Evolutionary conservation across 2,888 invertebrate genomes (phyloP).

Genomic region (Cryptops parisi): DNA sequence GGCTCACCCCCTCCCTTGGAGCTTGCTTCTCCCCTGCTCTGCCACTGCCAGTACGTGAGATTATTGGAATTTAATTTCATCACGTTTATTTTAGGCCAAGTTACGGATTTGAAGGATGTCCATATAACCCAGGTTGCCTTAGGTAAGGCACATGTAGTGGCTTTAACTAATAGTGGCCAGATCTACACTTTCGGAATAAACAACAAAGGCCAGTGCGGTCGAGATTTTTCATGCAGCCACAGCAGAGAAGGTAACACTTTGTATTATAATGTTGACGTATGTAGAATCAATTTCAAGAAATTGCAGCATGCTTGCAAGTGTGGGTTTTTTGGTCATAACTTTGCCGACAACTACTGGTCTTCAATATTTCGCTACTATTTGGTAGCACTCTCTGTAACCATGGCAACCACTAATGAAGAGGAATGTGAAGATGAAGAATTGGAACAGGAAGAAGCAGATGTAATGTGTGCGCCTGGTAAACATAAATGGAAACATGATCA

Average conservation of each 20-base stretch:
- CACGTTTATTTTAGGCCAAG: too few species aligned
- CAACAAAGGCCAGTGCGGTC: slow-evolving; percentile 94
- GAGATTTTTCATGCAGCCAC: slow-evolving; percentile 48
- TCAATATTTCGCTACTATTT: too few species aligned
- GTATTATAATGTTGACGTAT: slow-evolving; percentile 4
- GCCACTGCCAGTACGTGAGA: too few species aligned
- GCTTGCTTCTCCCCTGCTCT: too few species aligned
- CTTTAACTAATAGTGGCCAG: slow-evolving; percentile 70
- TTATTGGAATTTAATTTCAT: too few species aligned
- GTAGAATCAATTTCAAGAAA: background rate
- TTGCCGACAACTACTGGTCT: too few species aligned
- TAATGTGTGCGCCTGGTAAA: slow-evolving; percentile 49
- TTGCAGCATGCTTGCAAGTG: too few species aligned
- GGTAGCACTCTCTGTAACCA: slow-evolving; percentile 23
- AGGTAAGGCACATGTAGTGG: slow-evolving; percentile 93
- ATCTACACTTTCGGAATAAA: slow-evolving; percentile 94
- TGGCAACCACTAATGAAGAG: slow-evolving; percentile 33
- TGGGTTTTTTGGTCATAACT: too few species aligned
- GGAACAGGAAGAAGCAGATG: slow-evolving; percentile 33
- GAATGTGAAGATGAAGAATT: slow-evolving; percentile 27
- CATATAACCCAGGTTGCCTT: slow-evolving; percentile 59
- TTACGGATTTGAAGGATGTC: slow-evolving; percentile 57
- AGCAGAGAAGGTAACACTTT: slow-evolving; percentile 34
- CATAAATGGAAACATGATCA: slow-evolving; percentile 68
- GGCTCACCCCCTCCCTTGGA: too few species aligned